phyloP scores from a whole-genome alignment of 2,888 invertebrate species.

The Allacma fusca region DNA sequence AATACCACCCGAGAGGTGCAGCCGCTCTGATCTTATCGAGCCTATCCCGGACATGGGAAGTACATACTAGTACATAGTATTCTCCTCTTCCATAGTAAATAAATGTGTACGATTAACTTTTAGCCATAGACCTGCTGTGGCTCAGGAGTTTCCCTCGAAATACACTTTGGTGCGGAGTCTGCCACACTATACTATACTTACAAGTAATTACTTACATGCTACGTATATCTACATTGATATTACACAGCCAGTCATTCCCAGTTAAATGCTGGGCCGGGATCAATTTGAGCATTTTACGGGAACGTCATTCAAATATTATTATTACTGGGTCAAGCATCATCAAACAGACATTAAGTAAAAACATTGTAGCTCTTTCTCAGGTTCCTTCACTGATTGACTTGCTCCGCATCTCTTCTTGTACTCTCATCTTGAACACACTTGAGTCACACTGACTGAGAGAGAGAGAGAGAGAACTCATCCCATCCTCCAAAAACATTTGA shows the following conservation, averaged over 20 bases:
- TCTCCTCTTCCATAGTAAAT: background rate
- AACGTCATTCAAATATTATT: constrained; percentile 39
- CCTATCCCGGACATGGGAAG: background rate
- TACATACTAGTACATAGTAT: background rate
- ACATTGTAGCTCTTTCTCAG: constrained; percentile 15
- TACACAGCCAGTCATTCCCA: background rate
- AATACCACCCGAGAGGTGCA: constrained; percentile 40
- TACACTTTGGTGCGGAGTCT: no score
- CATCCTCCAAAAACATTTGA: background rate
- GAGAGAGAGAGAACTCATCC: no score
- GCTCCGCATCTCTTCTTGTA: background rate
- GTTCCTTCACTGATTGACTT: constrained; percentile 13
- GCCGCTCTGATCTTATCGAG: constrained; percentile 29
- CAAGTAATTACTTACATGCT: no score
- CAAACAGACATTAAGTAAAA: constrained; percentile 40
- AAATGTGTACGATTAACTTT: background rate
- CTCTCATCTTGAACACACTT: background rate
- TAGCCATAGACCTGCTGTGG: background rate
- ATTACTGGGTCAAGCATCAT: constrained; percentile 42
- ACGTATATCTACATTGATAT: no score
- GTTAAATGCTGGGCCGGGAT: constrained; percentile 19
- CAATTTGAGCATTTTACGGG: constrained; percentile 26
- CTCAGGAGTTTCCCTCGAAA: background rate
- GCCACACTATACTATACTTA: no score
- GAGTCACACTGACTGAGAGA: background rate